phyloP scores from a whole-genome alignment of 2,888 invertebrate species.

The Temnothorax rugatulus region DNA sequence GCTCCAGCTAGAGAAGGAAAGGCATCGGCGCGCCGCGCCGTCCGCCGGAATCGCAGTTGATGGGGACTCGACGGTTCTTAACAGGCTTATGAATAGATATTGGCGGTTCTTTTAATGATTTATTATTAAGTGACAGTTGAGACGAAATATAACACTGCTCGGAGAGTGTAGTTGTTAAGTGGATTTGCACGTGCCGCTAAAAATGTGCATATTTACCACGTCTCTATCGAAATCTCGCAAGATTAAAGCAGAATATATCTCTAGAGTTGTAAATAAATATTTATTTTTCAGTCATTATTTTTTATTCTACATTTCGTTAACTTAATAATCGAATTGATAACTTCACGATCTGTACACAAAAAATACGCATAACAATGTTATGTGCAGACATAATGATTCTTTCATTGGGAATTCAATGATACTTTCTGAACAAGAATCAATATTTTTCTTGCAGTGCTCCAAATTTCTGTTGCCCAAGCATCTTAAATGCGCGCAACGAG shows the following conservation, averaged over 20 bases:
- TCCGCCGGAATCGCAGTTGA: conserved; percentile 11
- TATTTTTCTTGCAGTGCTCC: conserved; percentile 1
- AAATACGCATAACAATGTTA: not conserved
- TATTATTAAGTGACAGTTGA: conserved; percentile 30
- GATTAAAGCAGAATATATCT: not conserved
- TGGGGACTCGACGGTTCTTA: conserved; percentile 9
- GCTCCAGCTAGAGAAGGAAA: conserved; percentile 1
- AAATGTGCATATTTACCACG: not conserved
- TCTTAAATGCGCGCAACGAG: not conserved
- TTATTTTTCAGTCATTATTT: not conserved
- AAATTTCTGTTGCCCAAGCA: conserved; percentile 22
- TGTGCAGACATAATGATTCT: not conserved
- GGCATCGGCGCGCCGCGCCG: conserved; percentile 1
- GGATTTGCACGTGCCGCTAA: conserved; percentile 13
- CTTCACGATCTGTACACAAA: not conserved
- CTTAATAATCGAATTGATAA: not conserved
- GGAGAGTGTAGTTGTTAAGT: conserved; percentile 25
- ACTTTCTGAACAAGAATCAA: conserved; percentile 18
- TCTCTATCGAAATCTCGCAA: not conserved
- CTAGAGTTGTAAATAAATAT: not conserved
- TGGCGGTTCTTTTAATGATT: conserved; percentile 42
- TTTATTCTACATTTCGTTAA: not conserved
- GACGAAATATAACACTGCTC: conserved; percentile 1
- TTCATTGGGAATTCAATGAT: conserved; percentile 14
- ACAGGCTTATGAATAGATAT: conserved; percentile 48